phyloP scores from a whole-genome alignment of 2,797 vertebrate species.

The Notolabrus celidotus region DNA sequence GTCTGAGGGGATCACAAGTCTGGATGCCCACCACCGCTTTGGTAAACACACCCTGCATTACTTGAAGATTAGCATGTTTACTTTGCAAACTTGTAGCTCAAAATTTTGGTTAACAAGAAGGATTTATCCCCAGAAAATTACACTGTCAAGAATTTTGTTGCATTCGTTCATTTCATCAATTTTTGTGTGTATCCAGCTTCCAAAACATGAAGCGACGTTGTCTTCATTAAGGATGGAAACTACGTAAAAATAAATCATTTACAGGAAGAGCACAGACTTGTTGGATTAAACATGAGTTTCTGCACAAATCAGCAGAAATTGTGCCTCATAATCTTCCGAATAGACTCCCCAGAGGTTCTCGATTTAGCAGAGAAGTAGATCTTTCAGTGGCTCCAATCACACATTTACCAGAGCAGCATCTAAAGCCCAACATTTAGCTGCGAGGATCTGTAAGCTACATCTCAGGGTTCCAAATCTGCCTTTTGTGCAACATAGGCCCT shows the following conservation, averaged over 20 bases:
- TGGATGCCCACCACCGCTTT: constrained; percentile 85
- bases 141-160: too few relatives aligned
- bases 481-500: constrained; percentile 1
- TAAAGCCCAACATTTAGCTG: constrained; percentile 36
- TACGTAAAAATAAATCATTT: constrained; percentile 39
- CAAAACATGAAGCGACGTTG: neutral
- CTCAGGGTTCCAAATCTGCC: neutral
- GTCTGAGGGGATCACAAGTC: constrained; percentile 88
- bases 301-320: constrained; percentile 49
- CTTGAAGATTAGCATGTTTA: neutral
- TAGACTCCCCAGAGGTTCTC: constrained; percentile 49
- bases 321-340: constrained; percentile 50
- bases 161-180: too few relatives aligned
- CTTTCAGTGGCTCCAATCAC: constrained; percentile 11
- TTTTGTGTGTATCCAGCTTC: too few relatives aligned
- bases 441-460: constrained; percentile 1
- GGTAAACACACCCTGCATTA: constrained; percentile 84
- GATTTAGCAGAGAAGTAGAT: constrained; percentile 22
- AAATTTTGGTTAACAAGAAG: neutral
- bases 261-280: constrained; percentile 3
- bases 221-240: constrained; percentile 24
- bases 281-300: constrained; percentile 41
- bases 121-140: neutral
- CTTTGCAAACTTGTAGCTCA: neutral
- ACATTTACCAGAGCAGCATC: constrained; percentile 39